Percentiles rank a stretch among this genome's conserved stretches.
Evolutionary conservation across 1,140 invertebrate genomes (phyloP).

Genomic region (Trigoniulus corallinus): DNA sequence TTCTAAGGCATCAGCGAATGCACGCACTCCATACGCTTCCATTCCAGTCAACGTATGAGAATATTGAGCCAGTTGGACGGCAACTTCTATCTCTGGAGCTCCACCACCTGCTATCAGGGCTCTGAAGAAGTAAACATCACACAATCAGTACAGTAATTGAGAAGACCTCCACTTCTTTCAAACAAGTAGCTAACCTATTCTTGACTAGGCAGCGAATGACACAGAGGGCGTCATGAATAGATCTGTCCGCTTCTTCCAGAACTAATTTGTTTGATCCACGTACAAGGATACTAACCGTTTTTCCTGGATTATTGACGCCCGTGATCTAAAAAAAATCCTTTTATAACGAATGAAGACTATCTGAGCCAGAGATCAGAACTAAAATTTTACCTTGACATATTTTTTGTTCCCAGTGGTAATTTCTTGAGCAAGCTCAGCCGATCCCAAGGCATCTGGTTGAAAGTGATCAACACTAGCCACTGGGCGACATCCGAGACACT

Average conservation of each 20-base stretch:
- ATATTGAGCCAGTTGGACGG: constrained; percentile 61
- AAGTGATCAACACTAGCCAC: constrained; percentile 99
- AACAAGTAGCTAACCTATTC: constrained; percentile 36
- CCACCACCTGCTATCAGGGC: constrained; percentile 88
- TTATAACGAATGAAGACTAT: not conserved
- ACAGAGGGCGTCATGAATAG: constrained; percentile 94
- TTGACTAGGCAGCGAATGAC: constrained; percentile 94
- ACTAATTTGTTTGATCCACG: constrained; percentile 96
- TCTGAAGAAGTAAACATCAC: constrained; percentile 19
- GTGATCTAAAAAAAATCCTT: constrained; percentile 41
- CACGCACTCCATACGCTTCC: constrained; percentile 85
- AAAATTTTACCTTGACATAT: constrained; percentile 63
- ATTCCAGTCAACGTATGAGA: constrained; percentile 73
- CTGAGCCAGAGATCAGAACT: not conserved
- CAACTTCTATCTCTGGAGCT: constrained; percentile 89
- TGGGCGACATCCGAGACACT: constrained; percentile 78
- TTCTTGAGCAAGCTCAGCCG: constrained; percentile 90
- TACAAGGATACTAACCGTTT: constrained; percentile 82
- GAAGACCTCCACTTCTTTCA: not conserved
- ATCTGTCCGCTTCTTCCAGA: constrained; percentile 53
- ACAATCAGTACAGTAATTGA: not conserved
- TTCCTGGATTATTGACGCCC: constrained; percentile 71
- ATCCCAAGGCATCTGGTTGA: constrained; percentile 70
- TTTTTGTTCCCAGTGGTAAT: constrained; percentile 73
- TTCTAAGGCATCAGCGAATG: constrained; percentile 91